Conservation (phyloP, 2,888 invertebrate species). For the Drosophila neutralis region DNA sequence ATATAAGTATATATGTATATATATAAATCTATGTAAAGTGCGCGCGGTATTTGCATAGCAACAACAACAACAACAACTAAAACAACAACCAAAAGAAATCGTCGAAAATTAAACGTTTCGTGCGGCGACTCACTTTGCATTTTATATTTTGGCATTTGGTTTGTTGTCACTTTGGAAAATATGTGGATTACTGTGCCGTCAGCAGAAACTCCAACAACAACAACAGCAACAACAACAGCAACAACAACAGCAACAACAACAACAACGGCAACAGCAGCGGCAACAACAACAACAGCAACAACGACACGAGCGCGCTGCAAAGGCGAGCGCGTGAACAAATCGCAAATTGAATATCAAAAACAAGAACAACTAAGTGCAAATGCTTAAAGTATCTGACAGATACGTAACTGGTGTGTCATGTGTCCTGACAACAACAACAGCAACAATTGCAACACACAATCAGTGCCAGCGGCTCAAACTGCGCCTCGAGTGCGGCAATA, state of each 20-base stretch:
- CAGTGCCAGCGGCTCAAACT: slow-evolving; percentile 39
- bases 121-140: slow-evolving; percentile 39
- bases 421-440: slow-evolving; percentile 51
- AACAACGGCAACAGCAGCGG: neutral
- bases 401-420: slow-evolving; percentile 68
- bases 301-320: slow-evolving; percentile 44
- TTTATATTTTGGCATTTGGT: slow-evolving; percentile 43
- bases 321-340: slow-evolving; percentile 47
- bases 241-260: neutral
- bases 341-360: slow-evolving; percentile 41
- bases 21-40: slow-evolving; percentile 28
- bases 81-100: slow-evolving; percentile 32
- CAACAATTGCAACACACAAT: slow-evolving; percentile 24
- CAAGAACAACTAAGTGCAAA: slow-evolving; percentile 50
- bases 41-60: slow-evolving; percentile 38
- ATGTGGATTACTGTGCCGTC: slow-evolving; percentile 77
- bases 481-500: slow-evolving; percentile 72
- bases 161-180: slow-evolving; percentile 57
- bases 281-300: slow-evolving; percentile 1
- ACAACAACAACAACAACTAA: slow-evolving; percentile 27
- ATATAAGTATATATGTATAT: neutral
- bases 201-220: slow-evolving; percentile 60
- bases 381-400: slow-evolving; percentile 62
- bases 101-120: slow-evolving; percentile 37
- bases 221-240: slow-evolving; percentile 18